phyloP scores from a whole-genome alignment of 1,140 invertebrate species.

The Hypsibius dujardini region DNA sequence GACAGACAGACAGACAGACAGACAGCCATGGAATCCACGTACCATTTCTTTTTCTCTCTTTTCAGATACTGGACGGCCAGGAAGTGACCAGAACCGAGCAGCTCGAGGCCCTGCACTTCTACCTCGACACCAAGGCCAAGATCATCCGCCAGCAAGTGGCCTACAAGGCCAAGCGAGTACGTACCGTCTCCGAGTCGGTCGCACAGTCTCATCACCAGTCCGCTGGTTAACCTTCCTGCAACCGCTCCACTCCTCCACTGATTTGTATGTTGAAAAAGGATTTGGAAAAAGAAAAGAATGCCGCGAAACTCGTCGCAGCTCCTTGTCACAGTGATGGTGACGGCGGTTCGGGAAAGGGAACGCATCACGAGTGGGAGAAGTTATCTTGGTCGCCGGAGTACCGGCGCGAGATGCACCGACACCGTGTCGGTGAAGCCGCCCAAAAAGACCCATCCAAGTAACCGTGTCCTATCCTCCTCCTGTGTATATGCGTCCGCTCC shows the following conservation, averaged over 20 bases:
- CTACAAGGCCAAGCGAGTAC: constrained; percentile 19
- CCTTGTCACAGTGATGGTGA: too few relatives aligned
- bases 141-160: constrained; percentile 27
- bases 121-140: neutral
- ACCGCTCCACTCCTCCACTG: neutral
- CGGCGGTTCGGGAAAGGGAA: neutral
- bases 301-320: neutral
- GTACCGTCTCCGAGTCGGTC: neutral
- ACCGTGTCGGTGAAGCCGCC: neutral
- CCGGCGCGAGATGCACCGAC: neutral
- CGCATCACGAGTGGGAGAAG: neutral
- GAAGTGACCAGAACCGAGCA: constrained; percentile 9
- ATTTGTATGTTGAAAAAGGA: neutral
- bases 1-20: too few relatives aligned
- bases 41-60: neutral
- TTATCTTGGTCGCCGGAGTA: constrained; percentile 12
- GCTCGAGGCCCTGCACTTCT: neutral
- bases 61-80: constrained; percentile 1
- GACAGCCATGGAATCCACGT: neutral
- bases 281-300: neutral
- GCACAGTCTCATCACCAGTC: too few relatives aligned
- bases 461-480: neutral
- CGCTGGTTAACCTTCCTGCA: too few relatives aligned
- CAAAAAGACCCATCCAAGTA: neutral
- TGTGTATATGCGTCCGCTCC: neutral